Conservation (phyloP, 2,113 vertebrate species). For the Carassius carassius region DNA sequence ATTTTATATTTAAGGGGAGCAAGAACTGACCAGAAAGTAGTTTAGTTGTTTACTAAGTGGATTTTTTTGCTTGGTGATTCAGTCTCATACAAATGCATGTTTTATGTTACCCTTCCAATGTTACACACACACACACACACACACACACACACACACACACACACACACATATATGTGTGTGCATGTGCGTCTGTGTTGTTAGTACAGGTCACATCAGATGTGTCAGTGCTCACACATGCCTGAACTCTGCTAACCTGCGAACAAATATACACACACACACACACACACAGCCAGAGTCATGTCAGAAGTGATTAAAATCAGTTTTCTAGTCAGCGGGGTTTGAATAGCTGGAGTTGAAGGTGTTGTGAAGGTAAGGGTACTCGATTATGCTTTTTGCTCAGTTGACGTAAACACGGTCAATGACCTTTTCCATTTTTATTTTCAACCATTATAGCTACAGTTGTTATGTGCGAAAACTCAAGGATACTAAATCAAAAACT, state of each 20-base stretch:
- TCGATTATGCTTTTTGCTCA: slow-evolving; percentile 7
- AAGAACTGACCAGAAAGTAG: no score
- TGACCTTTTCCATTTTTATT: neutral
- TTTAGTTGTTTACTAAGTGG: neutral
- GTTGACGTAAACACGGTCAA: neutral
- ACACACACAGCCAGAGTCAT: neutral
- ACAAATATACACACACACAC: neutral
- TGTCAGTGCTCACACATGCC: slow-evolving; percentile 36
- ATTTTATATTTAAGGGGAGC: no score
- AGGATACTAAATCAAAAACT: neutral
- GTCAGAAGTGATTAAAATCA: slow-evolving; percentile 35
- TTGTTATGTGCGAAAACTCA: neutral
- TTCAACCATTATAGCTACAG: neutral
- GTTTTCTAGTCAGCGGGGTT: neutral
- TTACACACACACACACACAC: neutral
- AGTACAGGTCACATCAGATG: slow-evolving; percentile 15
- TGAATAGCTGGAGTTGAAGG: neutral
- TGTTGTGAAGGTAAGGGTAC: neutral
- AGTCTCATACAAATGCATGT: neutral
- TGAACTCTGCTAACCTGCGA: slow-evolving; percentile 20
- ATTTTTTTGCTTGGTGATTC: neutral
- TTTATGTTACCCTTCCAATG: neutral
- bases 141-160: neutral
- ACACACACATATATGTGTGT: neutral
- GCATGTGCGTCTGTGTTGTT: neutral